Evolutionary conservation across 2,888 invertebrate genomes (phyloP), one percentile per base, ranked within the genome.

Genomic region (Blomia tropicalis): DNA sequence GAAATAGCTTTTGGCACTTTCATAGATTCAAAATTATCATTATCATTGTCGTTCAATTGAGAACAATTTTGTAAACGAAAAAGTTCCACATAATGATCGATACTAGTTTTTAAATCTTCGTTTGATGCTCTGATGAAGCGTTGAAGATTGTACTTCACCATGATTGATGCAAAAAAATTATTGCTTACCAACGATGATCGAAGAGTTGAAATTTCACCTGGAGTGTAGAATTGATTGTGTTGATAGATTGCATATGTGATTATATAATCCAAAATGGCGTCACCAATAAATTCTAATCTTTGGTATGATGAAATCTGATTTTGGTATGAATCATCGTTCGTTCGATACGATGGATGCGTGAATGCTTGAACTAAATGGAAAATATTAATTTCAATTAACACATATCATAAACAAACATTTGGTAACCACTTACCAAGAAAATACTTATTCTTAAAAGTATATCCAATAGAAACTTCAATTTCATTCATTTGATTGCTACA

Each of bases 181-280:
- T 98, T 98, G 73, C 96, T 96, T 2, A 98, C 96, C n/a, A n/a
- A n/a, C 0, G 96, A 89, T 0, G 93, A 93, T 43, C 96, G 79
- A 64, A 96, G 73, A 75, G 96, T 95, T 0, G 95, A 95, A 3
- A 56, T 56, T 2, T 29, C 23, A 3, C 11, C n/a, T 32, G 56
- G 36, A 22, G 11, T 11, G 63, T 98, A 75, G 22, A 87, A 82
- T 0, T 76, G 76, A 65, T 81, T 81, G 66, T 81, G 80, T 73
- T 92, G 89, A 72, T 81, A 95, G n/a, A 64, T 63, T 71, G 89
- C 82, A 14, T 85, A 78, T 0, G 92, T 91, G 30, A 93, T 82
- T 14, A 93, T 74, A 72, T 90, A 90, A 75, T 93, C 92, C 76
- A 92, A 74, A 30, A 93, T 79, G 5, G 91, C 89, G 76, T 93